Conservation (phyloP, 2,888 invertebrate genomes). For the Tortricodes alternella region DNA sequence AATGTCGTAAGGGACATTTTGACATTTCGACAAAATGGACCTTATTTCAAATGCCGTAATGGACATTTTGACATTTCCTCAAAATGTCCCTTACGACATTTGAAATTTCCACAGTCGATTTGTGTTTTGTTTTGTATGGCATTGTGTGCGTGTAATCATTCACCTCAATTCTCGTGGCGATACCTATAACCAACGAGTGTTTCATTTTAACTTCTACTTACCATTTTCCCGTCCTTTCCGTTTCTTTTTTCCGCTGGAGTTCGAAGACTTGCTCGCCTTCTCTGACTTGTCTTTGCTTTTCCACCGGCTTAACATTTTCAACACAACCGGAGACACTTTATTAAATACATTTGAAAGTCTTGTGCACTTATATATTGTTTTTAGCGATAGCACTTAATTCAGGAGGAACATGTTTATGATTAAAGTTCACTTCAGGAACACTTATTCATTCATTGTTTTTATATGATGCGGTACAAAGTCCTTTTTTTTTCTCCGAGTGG, state of each 20-base stretch:
- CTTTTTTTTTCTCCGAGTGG: background rate
- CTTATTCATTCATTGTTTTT: constrained; percentile 25
- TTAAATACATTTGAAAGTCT: constrained; percentile 18
- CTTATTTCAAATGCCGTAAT: no score
- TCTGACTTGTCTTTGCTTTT: constrained; percentile 92
- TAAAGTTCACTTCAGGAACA: constrained; percentile 20
- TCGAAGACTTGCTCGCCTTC: constrained; percentile 83
- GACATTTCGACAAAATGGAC: no score
- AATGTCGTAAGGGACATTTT: no score
- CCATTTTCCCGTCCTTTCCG: constrained; percentile 93
- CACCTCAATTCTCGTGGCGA: no score
- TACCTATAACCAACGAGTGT: no score
- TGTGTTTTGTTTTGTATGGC: no score
- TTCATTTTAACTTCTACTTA: constrained; percentile 57
- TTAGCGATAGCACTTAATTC: background rate
- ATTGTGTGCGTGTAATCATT: no score
- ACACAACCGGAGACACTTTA: constrained; percentile 2
- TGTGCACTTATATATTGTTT: background rate
- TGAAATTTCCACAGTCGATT: no score
- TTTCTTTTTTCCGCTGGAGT: constrained; percentile 89
- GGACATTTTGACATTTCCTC: no score
- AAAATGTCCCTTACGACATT: no score
- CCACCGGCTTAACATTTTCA: constrained; percentile 90
- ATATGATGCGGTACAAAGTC: background rate
- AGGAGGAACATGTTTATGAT: constrained; percentile 1